Evolutionary conservation across 2,797 vertebrate genomes (phyloP).

Genomic region (Pangasius larnaudii): DNA sequence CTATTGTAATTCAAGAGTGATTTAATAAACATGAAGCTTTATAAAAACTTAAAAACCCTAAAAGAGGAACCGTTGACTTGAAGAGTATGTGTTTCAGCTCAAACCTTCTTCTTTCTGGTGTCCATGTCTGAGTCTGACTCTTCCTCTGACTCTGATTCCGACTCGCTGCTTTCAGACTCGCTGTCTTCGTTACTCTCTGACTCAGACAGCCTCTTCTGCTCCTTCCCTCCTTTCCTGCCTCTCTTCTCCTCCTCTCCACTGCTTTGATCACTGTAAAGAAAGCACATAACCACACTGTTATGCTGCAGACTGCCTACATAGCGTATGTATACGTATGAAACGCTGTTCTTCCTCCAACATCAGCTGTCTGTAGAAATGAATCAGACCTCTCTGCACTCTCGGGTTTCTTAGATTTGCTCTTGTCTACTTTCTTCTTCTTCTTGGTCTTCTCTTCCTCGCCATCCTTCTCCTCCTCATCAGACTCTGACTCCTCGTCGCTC

Average conservation of each 20-base stretch:
- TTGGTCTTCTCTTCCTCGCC: slow-evolving; percentile 75
- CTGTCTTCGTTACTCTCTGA: slow-evolving; percentile 86
- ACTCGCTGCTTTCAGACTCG: slow-evolving; percentile 87
- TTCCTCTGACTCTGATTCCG: slow-evolving; percentile 79
- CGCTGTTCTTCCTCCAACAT: neutral
- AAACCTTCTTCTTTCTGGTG: slow-evolving; percentile 74
- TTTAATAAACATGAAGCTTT: neutral
- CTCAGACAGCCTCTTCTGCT: slow-evolving; percentile 73
- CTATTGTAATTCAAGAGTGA: neutral
- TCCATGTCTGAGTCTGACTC: slow-evolving; percentile 75
- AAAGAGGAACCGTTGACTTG: neutral
- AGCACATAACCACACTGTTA: neutral
- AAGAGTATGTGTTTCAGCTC: neutral
- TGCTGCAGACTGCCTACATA: neutral
- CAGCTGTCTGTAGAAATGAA: neutral
- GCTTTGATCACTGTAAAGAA: slow-evolving; percentile 75
- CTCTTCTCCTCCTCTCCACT: slow-evolving; percentile 71
- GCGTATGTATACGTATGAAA: neutral
- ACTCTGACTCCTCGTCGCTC: slow-evolving; percentile 82
- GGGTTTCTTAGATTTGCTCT: slow-evolving; percentile 67
- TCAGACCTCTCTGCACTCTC: slow-evolving; percentile 72
- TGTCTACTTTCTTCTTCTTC: slow-evolving; percentile 71
- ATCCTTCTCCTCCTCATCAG: slow-evolving; percentile 79
- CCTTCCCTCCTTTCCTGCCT: slow-evolving; percentile 67
- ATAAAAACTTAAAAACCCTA: neutral